These are phyloP conservation scores for Cossypha polioptera DNA, from an alignment of 2,797 vertebrate species.

Conservation along the genomic window DNA sequence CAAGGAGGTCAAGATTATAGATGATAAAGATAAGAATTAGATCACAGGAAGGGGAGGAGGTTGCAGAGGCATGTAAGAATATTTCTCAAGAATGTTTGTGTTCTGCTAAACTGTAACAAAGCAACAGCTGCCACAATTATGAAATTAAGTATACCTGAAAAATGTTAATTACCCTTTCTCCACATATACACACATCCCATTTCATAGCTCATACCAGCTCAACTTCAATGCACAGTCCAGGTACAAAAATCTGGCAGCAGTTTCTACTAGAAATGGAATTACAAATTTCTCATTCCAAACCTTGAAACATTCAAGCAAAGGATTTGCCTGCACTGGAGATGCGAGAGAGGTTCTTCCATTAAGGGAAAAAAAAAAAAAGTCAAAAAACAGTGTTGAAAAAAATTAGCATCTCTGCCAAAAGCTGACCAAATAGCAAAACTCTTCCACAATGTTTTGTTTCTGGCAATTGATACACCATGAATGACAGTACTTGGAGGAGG, in stretches of 20 bases:
- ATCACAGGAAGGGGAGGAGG: neutral
- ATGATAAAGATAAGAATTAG: neutral
- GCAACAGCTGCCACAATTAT: neutral
- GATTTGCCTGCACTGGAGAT: neutral
- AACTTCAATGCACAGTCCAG: neutral
- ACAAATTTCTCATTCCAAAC: neutral
- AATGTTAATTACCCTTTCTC: neutral
- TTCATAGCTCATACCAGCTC: neutral
- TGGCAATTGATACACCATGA: neutral
- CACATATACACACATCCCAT: neutral
- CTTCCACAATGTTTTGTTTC: neutral
- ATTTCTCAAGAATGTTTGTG: neutral
- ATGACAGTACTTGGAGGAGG: neutral
- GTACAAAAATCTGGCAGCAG: neutral
- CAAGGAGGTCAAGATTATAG: neutral
- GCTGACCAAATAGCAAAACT: neutral
- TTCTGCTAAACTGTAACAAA: neutral
- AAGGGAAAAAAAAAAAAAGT: neutral
- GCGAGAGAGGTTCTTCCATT: neutral
- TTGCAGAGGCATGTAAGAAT: neutral
- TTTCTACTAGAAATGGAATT: neutral
- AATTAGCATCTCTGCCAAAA: neutral
- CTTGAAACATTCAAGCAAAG: neutral
- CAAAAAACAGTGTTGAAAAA: neutral
- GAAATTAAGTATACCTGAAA: neutral